These are phyloP conservation scores for Dasypolia templi DNA, from an alignment of 2,888 invertebrate genomes.

Conservation along the genomic window DNA sequence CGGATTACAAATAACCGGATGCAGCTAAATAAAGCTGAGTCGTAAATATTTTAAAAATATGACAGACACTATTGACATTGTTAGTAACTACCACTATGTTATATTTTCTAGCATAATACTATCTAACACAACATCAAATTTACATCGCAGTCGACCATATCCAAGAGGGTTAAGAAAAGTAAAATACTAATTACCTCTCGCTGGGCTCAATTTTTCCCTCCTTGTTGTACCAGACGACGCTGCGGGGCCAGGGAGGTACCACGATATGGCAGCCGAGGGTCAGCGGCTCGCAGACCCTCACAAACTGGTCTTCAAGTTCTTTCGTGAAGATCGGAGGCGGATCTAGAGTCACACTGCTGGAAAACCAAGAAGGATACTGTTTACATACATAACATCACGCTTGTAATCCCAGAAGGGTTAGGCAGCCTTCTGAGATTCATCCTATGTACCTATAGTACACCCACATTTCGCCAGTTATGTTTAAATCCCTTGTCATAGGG, in stretches of 20 bases:
- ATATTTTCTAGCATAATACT: background rate
- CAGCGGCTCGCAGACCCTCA: conserved; percentile 94
- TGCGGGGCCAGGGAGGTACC: conserved; percentile 96
- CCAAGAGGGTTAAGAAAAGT: background rate
- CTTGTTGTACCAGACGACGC: conserved; percentile 95
- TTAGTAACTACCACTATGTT: background rate
- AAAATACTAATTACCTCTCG: conserved; percentile 85
- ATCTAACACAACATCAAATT: background rate
- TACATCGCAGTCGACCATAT: too few species aligned
- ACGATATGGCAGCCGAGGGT: conserved; percentile 94
- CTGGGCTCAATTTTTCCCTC: conserved; percentile 93
- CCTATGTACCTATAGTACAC: too few species aligned
- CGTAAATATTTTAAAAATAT: too few species aligned
- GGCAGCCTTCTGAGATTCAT: too few species aligned
- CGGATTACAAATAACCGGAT: too few species aligned
- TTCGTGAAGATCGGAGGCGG: conserved; percentile 95
- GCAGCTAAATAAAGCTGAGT: too few species aligned
- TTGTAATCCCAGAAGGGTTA: too few species aligned
- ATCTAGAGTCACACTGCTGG: conserved; percentile 89
- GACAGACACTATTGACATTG: background rate
- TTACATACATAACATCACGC: too few species aligned
- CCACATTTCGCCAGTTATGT: too few species aligned
- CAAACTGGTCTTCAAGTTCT: conserved; percentile 93
- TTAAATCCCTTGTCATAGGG: too few species aligned
- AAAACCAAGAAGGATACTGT: background rate